Evolutionary conservation across 2,888 invertebrate genomes (phyloP).

Genomic region (Unio delphinus): DNA sequence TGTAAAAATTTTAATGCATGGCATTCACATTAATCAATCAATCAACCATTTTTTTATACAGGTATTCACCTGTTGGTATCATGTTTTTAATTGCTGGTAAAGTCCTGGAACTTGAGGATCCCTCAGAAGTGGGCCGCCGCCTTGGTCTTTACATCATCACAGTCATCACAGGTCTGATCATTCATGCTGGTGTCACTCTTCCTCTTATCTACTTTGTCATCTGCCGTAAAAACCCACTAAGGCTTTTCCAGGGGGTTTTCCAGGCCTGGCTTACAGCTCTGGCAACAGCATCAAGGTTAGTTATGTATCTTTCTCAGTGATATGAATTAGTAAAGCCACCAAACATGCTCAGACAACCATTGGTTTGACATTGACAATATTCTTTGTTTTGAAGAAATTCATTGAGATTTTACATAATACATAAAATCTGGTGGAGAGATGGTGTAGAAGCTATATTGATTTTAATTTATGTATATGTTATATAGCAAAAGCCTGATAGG

Average conservation of each 20-base stretch:
- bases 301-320: not conserved
- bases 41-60: constrained; percentile 51
- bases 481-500: no score
- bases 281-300: constrained; percentile 78
- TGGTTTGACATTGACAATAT: no score
- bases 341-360: no score
- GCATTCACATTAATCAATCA: no score
- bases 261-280: constrained; percentile 80
- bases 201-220: constrained; percentile 77
- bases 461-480: no score
- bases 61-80: constrained; percentile 81
- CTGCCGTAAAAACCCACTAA: constrained; percentile 84
- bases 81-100: constrained; percentile 80
- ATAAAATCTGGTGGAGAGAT: no score
- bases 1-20: no score
- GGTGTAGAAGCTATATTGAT: no score
- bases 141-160: constrained; percentile 79
- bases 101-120: constrained; percentile 76
- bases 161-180: constrained; percentile 73
- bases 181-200: constrained; percentile 77
- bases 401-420: no score
- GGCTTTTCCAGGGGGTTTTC: constrained; percentile 77
- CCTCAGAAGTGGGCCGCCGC: constrained; percentile 77
- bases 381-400: no score
- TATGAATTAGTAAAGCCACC: no score